Evolutionary conservation across 2,888 invertebrate genomes (phyloP).

Genomic region (Microctonus brassicae): DNA sequence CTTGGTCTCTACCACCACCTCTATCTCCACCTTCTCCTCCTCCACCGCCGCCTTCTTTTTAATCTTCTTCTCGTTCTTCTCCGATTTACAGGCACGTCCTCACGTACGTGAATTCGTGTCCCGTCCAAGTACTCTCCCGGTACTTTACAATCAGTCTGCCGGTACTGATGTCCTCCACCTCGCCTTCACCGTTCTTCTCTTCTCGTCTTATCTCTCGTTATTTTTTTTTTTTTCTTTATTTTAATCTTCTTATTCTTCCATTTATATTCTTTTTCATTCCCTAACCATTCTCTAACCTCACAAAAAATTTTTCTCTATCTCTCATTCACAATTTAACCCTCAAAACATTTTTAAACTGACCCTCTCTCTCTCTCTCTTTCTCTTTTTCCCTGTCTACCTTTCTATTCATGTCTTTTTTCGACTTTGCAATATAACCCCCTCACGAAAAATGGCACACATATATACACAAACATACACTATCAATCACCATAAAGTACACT

Average conservation of each 20-base stretch:
- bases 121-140: neutral
- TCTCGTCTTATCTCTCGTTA: conserved; percentile 5
- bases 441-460: neutral
- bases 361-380: too few species aligned
- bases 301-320: too few species aligned
- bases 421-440: neutral
- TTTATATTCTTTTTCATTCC: too few species aligned
- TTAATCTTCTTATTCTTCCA: neutral
- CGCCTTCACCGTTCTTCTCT: neutral
- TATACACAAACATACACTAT: neutral
- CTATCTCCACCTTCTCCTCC: neutral
- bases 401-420: neutral
- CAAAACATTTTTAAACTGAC: neutral
- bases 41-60: neutral
- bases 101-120: conserved; percentile 13
- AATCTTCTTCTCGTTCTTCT: conserved; percentile 9
- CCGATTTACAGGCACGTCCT: conserved; percentile 8
- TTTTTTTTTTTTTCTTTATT: neutral
- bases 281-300: too few species aligned
- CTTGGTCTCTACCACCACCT: neutral
- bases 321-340: neutral
- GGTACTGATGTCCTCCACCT: conserved; percentile 3
- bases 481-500: neutral
- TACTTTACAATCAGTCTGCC: neutral
- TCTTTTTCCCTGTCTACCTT: neutral